Conservation (phyloP, 2,113 vertebrate species). For the Erpornis zantholeuca region DNA sequence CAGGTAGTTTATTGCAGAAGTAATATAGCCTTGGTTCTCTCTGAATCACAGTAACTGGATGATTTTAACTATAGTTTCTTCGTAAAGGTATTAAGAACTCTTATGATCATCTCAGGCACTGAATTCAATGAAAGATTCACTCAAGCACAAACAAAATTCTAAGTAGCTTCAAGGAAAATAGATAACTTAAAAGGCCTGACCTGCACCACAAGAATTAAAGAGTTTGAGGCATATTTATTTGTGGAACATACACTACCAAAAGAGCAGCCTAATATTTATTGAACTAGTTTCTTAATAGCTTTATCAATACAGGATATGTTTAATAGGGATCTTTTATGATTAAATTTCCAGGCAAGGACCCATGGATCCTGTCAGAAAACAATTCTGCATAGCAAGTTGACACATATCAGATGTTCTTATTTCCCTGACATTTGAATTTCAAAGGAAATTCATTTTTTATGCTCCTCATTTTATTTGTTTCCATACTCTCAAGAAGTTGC, state of each 20-base stretch:
- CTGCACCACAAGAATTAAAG: not conserved
- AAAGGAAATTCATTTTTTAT: not conserved
- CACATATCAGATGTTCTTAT: not conserved
- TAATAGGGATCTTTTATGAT: not conserved
- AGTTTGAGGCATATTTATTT: not conserved
- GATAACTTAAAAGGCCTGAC: not conserved
- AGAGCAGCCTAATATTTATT: not conserved
- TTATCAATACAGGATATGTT: not conserved
- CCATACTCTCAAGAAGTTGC: not conserved
- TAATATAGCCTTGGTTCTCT: not conserved
- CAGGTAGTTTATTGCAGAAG: accelerated
- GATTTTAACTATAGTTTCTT: not conserved
- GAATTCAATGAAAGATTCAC: not conserved
- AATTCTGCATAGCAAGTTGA: not conserved
- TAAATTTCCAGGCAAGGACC: not conserved
- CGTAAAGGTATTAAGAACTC: not conserved
- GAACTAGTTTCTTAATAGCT: not conserved
- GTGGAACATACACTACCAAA: not conserved
- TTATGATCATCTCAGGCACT: not conserved
- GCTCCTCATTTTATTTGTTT: not conserved
- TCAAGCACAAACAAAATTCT: not conserved
- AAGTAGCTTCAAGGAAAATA: not conserved
- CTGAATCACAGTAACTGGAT: not conserved
- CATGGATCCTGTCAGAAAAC: not conserved
- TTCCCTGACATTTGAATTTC: not conserved